Evolutionary conservation across 2,113 vertebrate species (phyloP).

Genomic region (Cranoglanis bouderius): DNA sequence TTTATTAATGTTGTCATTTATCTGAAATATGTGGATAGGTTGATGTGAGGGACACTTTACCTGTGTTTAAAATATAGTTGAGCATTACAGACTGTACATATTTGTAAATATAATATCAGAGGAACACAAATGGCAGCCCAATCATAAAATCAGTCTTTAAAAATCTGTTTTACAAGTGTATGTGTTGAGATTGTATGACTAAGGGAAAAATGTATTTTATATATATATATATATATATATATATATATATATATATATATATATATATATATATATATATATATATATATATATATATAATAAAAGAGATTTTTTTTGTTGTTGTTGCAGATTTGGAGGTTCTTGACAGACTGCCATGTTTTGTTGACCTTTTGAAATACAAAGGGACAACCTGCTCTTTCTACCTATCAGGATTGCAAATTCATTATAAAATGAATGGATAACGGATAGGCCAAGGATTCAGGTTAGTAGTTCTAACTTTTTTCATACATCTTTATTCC

Average conservation of each 20-base stretch:
- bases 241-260: too few relatives aligned
- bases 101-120: background rate
- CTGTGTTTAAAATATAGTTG: background rate
- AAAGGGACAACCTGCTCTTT: background rate
- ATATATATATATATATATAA: too few relatives aligned
- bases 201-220: too few relatives aligned
- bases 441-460: background rate
- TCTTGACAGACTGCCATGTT: conserved; percentile 35
- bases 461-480: background rate
- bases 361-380: conserved; percentile 46
- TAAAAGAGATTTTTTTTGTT: background rate
- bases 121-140: background rate
- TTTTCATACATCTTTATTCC: background rate
- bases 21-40: background rate
- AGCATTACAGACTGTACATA: background rate
- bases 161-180: background rate
- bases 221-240: too few relatives aligned
- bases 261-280: too few relatives aligned
- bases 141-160: too few relatives aligned
- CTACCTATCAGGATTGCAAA: background rate
- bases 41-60: background rate
- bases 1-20: background rate
- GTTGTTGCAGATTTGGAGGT: background rate
- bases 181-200: background rate
- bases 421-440: background rate